Base-by-base conservation (phyloP, 2,888 invertebrate species). In the Eueremaeus valkanovi region DNA sequence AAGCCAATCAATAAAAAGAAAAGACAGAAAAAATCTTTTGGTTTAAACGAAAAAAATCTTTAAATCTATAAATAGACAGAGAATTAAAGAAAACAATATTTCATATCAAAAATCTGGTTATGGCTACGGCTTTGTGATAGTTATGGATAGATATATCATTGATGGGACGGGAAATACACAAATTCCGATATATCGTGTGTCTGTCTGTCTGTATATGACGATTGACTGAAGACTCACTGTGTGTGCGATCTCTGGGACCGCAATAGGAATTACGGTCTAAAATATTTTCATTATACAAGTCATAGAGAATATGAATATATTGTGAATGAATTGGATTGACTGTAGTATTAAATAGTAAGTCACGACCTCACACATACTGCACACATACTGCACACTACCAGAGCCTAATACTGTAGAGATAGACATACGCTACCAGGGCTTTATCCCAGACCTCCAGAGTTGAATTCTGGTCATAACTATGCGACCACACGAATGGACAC, bases 401-500 rank as follows among this genome's bases (percentile, higher is more conserved):
- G 5, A 36, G 36, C 11, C 36, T 11, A 8, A 42, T 42, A 42
- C 13, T 13, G 13, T 42, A 42, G 8, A 42, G 13, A 11, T 11
- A 42, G 42, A 8, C 42, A 42, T 42, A 42, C 8, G 42, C 42
- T 42, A 11, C 42, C n/a, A n/a, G 13, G 9, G 49, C n/a, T n/a
- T 49, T 16, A 49, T n/a, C 6, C 18, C 49, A 49, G 49, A 49
- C 49, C 49, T 49, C 49, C 49, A 49, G 16, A 16, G 49, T 49
- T n/a, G 8, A 49, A 49, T 49, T 49, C n/a, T 49, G 49, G 49
- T 49, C 49, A 49, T 49, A 49, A n/a, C 49, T 49, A 49, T 49
- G 49, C 49, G 49, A 49, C 49, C 49, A 49, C 49, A 49, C 49
- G 49, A 49, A 49, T 49, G 49, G 49, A 49, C 49, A 49, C 49